These are phyloP conservation scores for Pleuronectes platessa DNA, from an alignment of 2,113 vertebrate species.

Conservation along the genomic window DNA sequence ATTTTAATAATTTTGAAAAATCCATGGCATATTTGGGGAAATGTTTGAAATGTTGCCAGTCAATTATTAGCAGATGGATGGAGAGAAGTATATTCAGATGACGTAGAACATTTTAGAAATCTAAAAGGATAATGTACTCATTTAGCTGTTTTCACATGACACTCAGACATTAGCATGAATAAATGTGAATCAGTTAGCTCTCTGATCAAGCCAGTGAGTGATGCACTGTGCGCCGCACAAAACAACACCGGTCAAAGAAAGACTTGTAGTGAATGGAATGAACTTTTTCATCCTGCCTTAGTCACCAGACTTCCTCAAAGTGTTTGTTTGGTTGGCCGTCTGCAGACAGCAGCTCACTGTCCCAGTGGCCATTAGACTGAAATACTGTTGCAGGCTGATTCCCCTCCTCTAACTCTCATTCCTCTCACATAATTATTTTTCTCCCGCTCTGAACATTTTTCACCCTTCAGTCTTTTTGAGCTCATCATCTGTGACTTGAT, in stretches of 20 bases:
- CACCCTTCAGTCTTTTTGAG: background rate
- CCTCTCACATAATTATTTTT: background rate
- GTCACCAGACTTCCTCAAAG: no score
- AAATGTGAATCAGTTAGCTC: background rate
- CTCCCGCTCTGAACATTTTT: background rate
- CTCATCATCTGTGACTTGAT: background rate
- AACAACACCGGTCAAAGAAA: no score
- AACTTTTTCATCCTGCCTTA: background rate
- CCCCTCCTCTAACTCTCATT: background rate
- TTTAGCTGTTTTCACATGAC: no score
- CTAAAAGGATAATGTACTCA: no score
- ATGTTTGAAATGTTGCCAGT: no score
- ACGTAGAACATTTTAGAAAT: no score
- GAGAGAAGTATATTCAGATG: no score
- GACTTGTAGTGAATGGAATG: background rate
- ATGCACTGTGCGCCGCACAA: no score
- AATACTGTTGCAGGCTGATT: background rate
- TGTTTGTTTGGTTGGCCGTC: background rate
- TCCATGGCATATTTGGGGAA: no score
- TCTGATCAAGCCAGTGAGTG: background rate
- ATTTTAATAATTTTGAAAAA: no score
- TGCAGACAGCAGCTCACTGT: background rate
- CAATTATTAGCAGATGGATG: no score
- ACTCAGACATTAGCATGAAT: background rate
- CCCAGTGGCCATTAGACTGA: background rate